A percentile compares a stretch with the other conserved stretches of the same genome.
Conservation (phyloP, 30 jellyfish, hydroid and myxozoan species). For the Rhopilema esculentum region DNA sequence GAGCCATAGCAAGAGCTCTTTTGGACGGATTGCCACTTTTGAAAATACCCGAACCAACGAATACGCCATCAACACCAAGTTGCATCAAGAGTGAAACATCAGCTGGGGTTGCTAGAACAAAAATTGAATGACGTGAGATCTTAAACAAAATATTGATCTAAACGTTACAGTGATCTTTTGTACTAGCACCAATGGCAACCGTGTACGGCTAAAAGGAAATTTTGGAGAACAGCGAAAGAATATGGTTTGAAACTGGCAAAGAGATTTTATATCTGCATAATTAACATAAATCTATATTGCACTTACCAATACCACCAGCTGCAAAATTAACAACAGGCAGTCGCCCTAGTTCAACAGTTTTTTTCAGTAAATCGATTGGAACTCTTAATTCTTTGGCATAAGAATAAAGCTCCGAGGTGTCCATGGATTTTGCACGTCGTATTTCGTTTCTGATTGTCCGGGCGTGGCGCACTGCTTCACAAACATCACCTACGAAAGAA, state of each 20-base stretch:
- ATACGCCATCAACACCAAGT: conserved; percentile 96
- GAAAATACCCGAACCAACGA: conserved; percentile 98
- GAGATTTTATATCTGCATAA: background rate
- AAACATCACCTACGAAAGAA: conserved; percentile 80
- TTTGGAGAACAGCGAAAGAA: background rate
- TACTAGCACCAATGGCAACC: background rate
- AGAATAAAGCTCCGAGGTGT: conserved; percentile 71
- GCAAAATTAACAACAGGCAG: conserved; percentile 97
- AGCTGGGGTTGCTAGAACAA: conserved; percentile 83
- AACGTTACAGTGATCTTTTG: no score
- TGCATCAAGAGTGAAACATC: conserved; percentile 94
- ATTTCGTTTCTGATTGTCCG: conserved; percentile 83
- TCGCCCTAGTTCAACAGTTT: conserved; percentile 89
- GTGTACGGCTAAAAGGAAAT: no score
- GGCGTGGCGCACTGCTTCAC: conserved; percentile 99
- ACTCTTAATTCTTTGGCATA: conserved; percentile 94
- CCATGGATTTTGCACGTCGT: conserved; percentile 87
- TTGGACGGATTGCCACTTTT: conserved; percentile 90
- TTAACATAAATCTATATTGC: no score
- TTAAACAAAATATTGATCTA: no score
- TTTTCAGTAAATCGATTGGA: conserved; percentile 82
- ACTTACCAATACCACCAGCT: conserved; percentile 96
- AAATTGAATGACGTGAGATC: no score
- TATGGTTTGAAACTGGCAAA: background rate
- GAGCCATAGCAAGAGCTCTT: conserved; percentile 96